Evolutionary conservation across 37 sponge, comb jelly and placozoan genomes (phyloP), one percentile per base, ranked within the genome.

Genomic region (Tethya wilhelma): DNA sequence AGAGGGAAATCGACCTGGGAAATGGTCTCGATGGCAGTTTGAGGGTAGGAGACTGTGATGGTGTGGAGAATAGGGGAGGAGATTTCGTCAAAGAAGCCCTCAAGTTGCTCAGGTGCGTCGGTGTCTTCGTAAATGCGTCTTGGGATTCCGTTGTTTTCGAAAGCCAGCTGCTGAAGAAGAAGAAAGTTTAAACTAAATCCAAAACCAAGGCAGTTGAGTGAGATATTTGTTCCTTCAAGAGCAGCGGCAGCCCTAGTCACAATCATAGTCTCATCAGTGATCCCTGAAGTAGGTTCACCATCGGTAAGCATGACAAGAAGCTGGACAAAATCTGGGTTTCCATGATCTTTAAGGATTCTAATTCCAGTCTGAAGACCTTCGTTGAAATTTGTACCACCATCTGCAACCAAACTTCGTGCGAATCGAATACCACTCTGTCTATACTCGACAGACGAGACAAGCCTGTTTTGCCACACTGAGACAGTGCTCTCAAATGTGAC

Each of bases 231-330:
- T 22, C n/a, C 45, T 2, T 44, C 30, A 8, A 83, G 62, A n/a
- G 49, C 67, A 34, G 25, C 42, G 4, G 30, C 33, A 0, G 79
- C 58, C 1, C 67, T 60, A 5, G 19, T 8, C 1, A 78, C 67
- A 20, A 89, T 89, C n/a, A 36, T n/a, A 39, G 62, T 59, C 29
- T 62, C 12, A 41, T 71, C 30, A 23, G 68, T 83, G 23, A 66
- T 67, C 28, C 89, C 89, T 39, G 64, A 42, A 29, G 89, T 83
- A 6, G 89, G 89, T 36, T 77, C 56, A 1, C 89, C 89, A 74
- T 89, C 89, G 0, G 89, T 89, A 25, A 89, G 84, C 56, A 83
- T 38, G 22, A 89, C 89, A 4, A 89, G 64, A 2, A 89, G 71
- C 46, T 67, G 78, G 0, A 82, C 66, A 26, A 44, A 37, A 28